Evolutionary conservation across 1,140 invertebrate species (phyloP), one percentile per base, ranked within the genome.

Genomic region (Drosophila suzukii): DNA sequence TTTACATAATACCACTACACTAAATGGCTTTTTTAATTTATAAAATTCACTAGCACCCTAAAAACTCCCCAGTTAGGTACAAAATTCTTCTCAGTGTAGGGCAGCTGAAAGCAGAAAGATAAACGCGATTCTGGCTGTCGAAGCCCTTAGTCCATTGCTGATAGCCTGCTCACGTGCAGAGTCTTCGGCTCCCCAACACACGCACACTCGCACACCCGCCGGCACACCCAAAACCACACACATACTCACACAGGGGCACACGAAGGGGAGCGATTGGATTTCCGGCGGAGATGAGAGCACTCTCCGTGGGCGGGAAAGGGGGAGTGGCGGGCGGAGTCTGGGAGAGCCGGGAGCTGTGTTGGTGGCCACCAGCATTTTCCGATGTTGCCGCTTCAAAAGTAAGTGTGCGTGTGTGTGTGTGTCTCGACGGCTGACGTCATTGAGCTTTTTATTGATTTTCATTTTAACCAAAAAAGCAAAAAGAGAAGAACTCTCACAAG

Each of bases 381-480:
- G 62, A 55, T 60, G 47, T 43, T 39, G 46, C 59, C 43, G 58
- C 67, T 66, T 53, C 30, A 34, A 17, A 53, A 59, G 65, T 67
- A 11, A 27, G 38, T 50, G 39, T 49, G 27, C 50, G 53, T 70
- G 44, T 71, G 41, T 76, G 49, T 63, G 49, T 72, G 59, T 65
- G 47, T 61, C 41, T 57, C 59, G 63, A 38, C 71, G 60, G 72
- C 79, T 91, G 89, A 91, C 89, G 89, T 91, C 89, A 91, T 91
- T 91, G 89, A 91, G 89, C 89, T 91, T 91, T 91, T 90, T 91
- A 91, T 91, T 86, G 89, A 91, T 91, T 91, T 91, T 81, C 74
- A 57, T 81, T 83, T 82, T 76, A 47, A 78, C 61, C 76, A 65
- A 50, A 66, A 71, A 75, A 60, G 20, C 20, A 53, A 36, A 44